Percentiles rank a stretch among this genome's conserved stretches.
Evolutionary conservation across 2,888 invertebrate genomes (phyloP).

Genomic region (Ptycholaimellus sp.): DNA sequence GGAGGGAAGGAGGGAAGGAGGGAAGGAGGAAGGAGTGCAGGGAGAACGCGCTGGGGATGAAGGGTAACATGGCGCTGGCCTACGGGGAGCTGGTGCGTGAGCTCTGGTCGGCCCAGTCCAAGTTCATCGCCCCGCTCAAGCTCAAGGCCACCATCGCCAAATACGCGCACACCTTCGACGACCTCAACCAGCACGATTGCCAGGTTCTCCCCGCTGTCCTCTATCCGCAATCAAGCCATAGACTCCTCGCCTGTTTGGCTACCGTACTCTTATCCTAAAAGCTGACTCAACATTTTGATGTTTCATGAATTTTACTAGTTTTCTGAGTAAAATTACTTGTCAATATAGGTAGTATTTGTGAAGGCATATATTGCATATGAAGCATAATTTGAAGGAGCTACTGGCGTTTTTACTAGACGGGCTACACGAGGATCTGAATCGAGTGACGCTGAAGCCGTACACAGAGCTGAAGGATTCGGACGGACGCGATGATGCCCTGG

Average conservation of each 20-base stretch:
- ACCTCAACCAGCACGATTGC: conserved; percentile 75
- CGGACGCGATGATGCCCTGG: conserved; percentile 46
- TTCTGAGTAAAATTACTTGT: too few relatives aligned
- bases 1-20: too few relatives aligned
- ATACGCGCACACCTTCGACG: conserved; percentile 58
- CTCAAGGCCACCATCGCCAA: conserved; percentile 52
- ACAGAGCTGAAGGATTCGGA: conserved; percentile 48
- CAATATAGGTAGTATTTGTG: too few relatives aligned
- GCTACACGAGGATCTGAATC: conserved; percentile 67
- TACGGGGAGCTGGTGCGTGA: conserved; percentile 47
- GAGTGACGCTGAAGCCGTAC: conserved; percentile 48
- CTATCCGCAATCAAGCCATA: too few relatives aligned
- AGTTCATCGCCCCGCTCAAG: conserved; percentile 3
- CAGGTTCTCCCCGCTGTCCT: too few relatives aligned
- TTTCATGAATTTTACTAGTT: too few relatives aligned
- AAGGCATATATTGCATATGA: too few relatives aligned
- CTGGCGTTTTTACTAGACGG: conserved; percentile 71
- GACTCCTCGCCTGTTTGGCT: too few relatives aligned
- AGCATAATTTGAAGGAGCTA: conserved; percentile 78
- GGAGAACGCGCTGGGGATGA: conserved; percentile 54
- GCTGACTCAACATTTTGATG: too few relatives aligned
- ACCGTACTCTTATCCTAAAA: too few relatives aligned
- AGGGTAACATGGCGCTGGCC: conserved; percentile 56
- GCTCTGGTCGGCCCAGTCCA: conserved; percentile 57
- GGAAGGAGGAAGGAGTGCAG: too few relatives aligned